Evolutionary conservation across 2,888 invertebrate species (phyloP), one percentile per base, ranked within the genome.

Genomic region (Leptinotarsa peninsularis): DNA sequence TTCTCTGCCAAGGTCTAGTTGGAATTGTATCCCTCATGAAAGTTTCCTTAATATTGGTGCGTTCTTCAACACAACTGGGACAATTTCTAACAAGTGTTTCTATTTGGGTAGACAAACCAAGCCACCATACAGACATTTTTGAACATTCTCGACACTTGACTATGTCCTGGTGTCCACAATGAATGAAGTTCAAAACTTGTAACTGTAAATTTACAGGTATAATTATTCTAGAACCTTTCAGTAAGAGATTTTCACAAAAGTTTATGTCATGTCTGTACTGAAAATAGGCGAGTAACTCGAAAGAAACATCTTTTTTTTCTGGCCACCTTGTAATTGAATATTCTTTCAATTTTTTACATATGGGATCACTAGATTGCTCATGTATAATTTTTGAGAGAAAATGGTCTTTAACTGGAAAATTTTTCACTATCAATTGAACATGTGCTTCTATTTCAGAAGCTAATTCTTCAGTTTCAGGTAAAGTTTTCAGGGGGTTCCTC

Each of bases 1-100:
- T 49, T 69, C 78, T 82, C 58, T 82, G 78, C 76, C 80, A 81
- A 4, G 81, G 74, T 15, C 79, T 21, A n/a, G 69, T 54, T 14
- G 81, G 79, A 67, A 80, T 60, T 49, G 0, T 5, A 50, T 67
- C 67, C 21, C 52, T 67, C 15, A n/a, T 15, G 18, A 67, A 67
- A n/a, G 23, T 21, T 67, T 82, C 79, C 70, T 75, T 80, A 49
- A 49, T n/a, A 71, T 79, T 81, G n/a, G 23, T 63, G 23, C 77
- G 15, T 23, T 79, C 56, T 67, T 81, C 72, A 21, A 80, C 67
- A 74, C 80, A n/a, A n/a, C n/a, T n/a, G n/a, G n/a, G n/a, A n/a
- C n/a, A n/a, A n/a, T n/a, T n/a, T n/a, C n/a, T n/a, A 27, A 60
- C 23, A 10, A 67, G 67, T 18, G 49, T 67, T 50, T 50, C 67